Conservation (phyloP, 2,113 vertebrate species). For the Nicator chloris region DNA sequence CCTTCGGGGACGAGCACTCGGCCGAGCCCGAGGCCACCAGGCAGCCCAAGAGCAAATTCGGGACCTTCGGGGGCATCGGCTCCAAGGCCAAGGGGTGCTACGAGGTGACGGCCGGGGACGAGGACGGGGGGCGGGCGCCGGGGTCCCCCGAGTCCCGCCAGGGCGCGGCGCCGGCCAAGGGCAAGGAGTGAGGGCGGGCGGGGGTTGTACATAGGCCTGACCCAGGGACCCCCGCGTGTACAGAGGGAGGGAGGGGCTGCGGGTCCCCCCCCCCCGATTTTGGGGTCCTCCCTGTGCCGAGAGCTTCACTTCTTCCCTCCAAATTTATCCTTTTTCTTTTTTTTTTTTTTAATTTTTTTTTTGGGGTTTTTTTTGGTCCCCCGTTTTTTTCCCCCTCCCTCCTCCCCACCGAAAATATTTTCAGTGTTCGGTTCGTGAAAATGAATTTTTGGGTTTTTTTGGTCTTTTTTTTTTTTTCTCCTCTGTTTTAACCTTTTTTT, state of each 20-base stretch:
- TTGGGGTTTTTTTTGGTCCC: neutral
- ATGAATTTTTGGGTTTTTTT: neutral
- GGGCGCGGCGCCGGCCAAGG: slow-evolving; percentile 58
- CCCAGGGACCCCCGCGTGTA: neutral
- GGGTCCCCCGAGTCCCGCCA: slow-evolving; percentile 69
- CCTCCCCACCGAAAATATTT: neutral
- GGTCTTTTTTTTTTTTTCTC: neutral
- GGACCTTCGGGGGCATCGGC: slow-evolving; percentile 92
- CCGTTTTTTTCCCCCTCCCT: fast-evolving
- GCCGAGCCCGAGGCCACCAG: slow-evolving; percentile 1
- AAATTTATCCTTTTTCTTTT: neutral
- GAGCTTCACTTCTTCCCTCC: neutral
- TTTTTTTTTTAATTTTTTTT: neutral
- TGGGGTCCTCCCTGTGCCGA: neutral
- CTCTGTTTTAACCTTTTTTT: neutral
- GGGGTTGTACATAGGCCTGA: slow-evolving; percentile 36
- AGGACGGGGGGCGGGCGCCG: slow-evolving; percentile 68
- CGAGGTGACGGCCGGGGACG: slow-evolving; percentile 86
- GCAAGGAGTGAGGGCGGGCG: slow-evolving; percentile 71
- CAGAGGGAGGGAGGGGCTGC: neutral
- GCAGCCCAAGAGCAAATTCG: slow-evolving; percentile 86
- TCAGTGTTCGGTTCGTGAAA: neutral
- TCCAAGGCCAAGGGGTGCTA: slow-evolving; percentile 91
- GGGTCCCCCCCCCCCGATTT: neutral
- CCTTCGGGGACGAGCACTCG: slow-evolving; percentile 82